These are phyloP conservation scores for Drosophila sturtevanti DNA, from an alignment of 1,140 invertebrate species.

Conservation along the genomic window DNA sequence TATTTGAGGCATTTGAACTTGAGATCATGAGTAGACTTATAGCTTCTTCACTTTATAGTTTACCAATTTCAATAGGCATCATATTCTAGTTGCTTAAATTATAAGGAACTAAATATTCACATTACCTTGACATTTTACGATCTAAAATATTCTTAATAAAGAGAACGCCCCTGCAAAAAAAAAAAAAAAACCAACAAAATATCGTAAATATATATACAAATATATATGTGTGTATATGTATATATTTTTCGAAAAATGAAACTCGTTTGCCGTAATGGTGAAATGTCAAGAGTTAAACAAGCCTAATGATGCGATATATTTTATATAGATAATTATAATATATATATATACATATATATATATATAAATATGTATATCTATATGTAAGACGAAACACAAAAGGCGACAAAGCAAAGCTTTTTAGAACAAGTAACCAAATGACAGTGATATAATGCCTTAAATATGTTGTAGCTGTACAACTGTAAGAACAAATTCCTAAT, in stretches of 20 bases:
- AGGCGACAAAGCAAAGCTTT: background rate
- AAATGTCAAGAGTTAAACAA: conserved; percentile 18
- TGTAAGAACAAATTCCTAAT: background rate
- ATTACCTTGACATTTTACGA: conserved; percentile 6
- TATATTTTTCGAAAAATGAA: background rate
- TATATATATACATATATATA: background rate
- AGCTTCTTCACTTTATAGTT: background rate
- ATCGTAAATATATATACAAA: background rate
- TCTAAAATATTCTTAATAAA: conserved; percentile 4
- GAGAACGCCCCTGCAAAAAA: conserved; percentile 12
- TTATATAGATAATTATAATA: background rate
- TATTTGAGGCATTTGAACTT: background rate
- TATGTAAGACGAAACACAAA: background rate
- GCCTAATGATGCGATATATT: conserved; percentile 14
- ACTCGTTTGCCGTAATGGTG: conserved; percentile 10
- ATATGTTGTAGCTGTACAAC: background rate
- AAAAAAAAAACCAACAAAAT: conserved; percentile 1
- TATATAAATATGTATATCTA: background rate
- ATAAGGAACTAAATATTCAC: conserved; percentile 2
- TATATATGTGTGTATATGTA: too few species aligned
- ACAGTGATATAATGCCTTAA: background rate
- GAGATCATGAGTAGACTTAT: conserved; percentile 8
- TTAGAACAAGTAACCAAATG: conserved; percentile 1
- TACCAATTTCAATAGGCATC: background rate
- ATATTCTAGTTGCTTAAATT: background rate